Conservation (phyloP, 2,113 vertebrate genomes). For the Erythrocercus mccallii region DNA sequence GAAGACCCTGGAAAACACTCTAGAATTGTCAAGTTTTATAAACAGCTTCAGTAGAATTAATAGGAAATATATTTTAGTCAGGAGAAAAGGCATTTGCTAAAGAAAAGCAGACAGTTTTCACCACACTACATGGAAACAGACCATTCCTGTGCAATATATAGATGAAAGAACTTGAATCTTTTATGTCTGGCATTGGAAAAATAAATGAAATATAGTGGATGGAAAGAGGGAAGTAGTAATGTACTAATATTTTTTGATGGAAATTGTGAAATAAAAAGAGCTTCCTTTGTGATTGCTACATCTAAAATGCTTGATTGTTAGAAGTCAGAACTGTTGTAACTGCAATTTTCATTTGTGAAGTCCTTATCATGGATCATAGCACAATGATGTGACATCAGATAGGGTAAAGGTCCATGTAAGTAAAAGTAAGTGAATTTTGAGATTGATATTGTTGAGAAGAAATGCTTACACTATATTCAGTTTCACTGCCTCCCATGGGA, state of each 20-base stretch:
- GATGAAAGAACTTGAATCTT: background rate
- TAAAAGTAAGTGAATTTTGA: background rate
- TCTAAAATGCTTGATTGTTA: background rate
- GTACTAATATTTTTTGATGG: background rate
- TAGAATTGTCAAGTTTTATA: background rate
- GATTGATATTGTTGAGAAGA: background rate
- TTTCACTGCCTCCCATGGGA: background rate
- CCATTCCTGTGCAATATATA: background rate
- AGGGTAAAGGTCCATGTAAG: background rate
- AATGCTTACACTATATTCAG: conserved; percentile 9
- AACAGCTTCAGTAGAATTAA: background rate
- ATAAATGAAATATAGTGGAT: background rate
- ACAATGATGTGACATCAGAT: background rate
- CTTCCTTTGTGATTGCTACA: background rate
- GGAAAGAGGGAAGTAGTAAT: background rate
- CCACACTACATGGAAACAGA: background rate
- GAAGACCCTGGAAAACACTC: background rate
- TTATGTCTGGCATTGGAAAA: background rate
- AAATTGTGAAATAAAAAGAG: background rate
- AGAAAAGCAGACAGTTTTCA: background rate
- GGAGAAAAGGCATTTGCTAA: background rate
- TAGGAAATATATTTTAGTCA: background rate
- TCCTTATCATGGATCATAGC: background rate
- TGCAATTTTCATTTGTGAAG: background rate
- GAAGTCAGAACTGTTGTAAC: background rate